Conservation (phyloP, 2,113 vertebrate genomes). For the Mus musculus region GRCm39 chr16:28978001-28978500, state of each 20-base stretch:
- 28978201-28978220: background rate
- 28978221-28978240: background rate
- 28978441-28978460: background rate
- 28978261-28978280: conserved; percentile 42
- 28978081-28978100: no score
- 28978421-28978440: background rate
- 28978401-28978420: conserved; percentile 8
- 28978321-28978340: conserved; percentile 3
- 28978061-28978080: no score
- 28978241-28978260: conserved; percentile 22
- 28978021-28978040: no score
- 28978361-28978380: conserved; percentile 35
- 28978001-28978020: no score
- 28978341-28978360: conserved; percentile 39
- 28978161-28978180: background rate
- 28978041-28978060: no score
- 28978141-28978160: background rate
- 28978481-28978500: background rate
- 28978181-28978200: background rate
- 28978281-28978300: conserved; percentile 50
- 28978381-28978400: background rate
- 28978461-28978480: background rate
- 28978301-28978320: background rate
- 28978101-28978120: background rate
- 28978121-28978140: background rate